A percentile compares a stretch with the other conserved stretches of the same genome.
Conservation (phyloP, 2,797 vertebrate species). For the Thripadectes ignobilis region DNA sequence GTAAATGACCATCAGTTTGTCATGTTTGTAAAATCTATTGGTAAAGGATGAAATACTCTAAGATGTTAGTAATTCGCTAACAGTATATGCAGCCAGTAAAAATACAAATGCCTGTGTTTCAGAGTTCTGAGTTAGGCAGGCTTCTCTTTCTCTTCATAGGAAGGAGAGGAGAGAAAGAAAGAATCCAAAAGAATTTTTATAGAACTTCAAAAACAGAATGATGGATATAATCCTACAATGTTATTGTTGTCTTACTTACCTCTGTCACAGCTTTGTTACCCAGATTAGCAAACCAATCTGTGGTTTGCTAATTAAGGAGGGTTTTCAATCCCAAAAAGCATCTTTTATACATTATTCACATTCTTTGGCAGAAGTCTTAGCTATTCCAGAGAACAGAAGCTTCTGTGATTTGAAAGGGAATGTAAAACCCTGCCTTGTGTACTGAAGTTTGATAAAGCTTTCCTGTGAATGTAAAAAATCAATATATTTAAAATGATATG, state of each 20-base stretch:
- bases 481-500: neutral
- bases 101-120: neutral
- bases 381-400: neutral
- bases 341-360: neutral
- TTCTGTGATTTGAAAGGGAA: neutral
- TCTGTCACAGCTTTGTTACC: neutral
- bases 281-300: neutral
- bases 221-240: neutral
- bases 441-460: neutral
- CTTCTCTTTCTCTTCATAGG: neutral
- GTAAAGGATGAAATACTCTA: neutral
- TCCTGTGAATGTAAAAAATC: neutral
- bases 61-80: neutral
- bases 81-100: neutral
- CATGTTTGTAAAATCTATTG: neutral
- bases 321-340: neutral
- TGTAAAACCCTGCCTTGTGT: neutral
- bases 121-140: neutral
- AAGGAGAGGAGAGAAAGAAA: neutral
- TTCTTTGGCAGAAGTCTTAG: neutral
- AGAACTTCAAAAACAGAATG: neutral
- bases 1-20: neutral
- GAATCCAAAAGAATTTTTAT: neutral
- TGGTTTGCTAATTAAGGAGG: neutral
- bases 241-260: neutral